A percentile compares a stretch with the other conserved stretches of the same genome.
Evolutionary conservation across 2,113 vertebrate genomes (phyloP).

Genomic region (Hyperopisus bebe): DNA sequence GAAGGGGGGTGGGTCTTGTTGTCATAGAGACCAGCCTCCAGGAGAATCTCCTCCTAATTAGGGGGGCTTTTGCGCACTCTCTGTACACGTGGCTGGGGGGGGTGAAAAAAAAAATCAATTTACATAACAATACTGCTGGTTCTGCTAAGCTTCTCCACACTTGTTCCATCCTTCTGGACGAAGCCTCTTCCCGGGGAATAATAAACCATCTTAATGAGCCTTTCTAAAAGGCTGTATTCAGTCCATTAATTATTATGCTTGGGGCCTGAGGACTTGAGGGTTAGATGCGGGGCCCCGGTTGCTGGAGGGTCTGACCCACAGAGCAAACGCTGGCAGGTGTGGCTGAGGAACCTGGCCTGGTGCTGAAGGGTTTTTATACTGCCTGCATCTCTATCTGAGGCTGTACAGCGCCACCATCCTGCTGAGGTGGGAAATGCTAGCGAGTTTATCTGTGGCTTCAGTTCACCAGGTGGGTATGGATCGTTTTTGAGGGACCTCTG

Average conservation of each 20-base stretch:
- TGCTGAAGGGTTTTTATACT: constrained; percentile 36
- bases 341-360: constrained; percentile 49
- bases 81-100: constrained; percentile 26
- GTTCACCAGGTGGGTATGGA: background rate
- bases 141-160: background rate
- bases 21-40: constrained; percentile 41
- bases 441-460: background rate
- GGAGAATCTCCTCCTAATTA: constrained; percentile 32
- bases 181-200: background rate
- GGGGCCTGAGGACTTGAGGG: constrained; percentile 22
- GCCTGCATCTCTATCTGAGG: background rate
- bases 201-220: background rate
- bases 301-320: background rate
- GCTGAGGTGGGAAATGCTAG: background rate
- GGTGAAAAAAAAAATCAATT: constrained; percentile 12
- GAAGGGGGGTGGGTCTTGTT: constrained; percentile 36
- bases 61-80: constrained; percentile 31
- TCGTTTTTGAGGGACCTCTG: background rate
- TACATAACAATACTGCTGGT: constrained; percentile 19
- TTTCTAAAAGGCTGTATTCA: constrained; percentile 1
- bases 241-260: background rate
- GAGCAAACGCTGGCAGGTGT: constrained; percentile 15
- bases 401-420: background rate
- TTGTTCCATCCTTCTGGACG: background rate
- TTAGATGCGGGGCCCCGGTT: constrained; percentile 15